Percentiles rank a stretch among this genome's conserved stretches.
Evolutionary conservation across 2,113 vertebrate genomes (phyloP).

Genomic region (Acanthisitta chloris): DNA sequence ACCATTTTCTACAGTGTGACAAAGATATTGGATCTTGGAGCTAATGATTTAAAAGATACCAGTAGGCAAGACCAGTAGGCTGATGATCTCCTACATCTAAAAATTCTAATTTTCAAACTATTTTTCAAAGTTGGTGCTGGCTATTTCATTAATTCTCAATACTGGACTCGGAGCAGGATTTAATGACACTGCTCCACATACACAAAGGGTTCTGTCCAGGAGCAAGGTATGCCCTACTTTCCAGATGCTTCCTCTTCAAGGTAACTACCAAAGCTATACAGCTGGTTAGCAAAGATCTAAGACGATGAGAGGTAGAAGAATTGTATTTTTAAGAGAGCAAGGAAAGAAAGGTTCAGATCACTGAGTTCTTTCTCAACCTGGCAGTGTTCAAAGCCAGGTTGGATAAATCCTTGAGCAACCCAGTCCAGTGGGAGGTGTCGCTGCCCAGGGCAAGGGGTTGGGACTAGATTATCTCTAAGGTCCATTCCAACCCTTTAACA

Average conservation of each 20-base stretch:
- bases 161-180: accelerated
- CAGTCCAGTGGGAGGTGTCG: too few species aligned
- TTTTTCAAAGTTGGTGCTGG: neutral
- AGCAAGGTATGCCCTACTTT: neutral
- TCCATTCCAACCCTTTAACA: too few species aligned
- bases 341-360: neutral
- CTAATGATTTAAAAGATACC: neutral
- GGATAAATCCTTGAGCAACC: too few species aligned
- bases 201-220: neutral
- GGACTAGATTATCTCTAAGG: too few species aligned
- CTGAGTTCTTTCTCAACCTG: neutral
- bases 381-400: too few species aligned
- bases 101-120: neutral
- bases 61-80: neutral
- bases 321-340: neutral
- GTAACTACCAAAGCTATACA: neutral
- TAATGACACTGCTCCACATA: neutral
- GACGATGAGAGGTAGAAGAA: neutral
- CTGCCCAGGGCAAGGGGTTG: too few species aligned
- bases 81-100: neutral
- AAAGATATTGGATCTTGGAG: neutral
- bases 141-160: neutral
- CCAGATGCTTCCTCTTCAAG: neutral
- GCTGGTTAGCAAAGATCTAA: neutral
- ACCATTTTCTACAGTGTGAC: accelerated